phyloP scores from a whole-genome alignment of 2,797 vertebrate species.

The Sebastes diploproa region DNA sequence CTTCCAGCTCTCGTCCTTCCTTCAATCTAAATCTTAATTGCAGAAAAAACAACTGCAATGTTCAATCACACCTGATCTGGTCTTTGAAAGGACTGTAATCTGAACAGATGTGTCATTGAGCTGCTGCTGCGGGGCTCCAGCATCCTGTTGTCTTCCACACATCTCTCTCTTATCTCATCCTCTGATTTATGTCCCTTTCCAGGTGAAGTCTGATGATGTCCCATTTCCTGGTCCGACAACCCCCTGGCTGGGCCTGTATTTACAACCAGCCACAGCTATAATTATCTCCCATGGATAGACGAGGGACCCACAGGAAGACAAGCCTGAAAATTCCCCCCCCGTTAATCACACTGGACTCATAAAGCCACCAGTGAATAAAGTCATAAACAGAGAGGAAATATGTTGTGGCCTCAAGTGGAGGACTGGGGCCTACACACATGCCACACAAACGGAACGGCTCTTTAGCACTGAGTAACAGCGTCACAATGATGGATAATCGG shows the following conservation, averaged over 20 bases:
- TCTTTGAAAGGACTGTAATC: background rate
- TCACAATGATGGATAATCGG: slow-evolving; percentile 62
- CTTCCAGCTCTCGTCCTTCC: background rate
- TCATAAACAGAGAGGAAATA: slow-evolving; percentile 63
- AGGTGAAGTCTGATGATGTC: slow-evolving; percentile 71
- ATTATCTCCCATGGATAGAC: slow-evolving; percentile 71
- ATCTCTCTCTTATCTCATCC: slow-evolving; percentile 67
- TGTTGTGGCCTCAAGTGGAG: slow-evolving; percentile 40
- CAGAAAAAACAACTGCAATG: background rate
- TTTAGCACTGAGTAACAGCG: slow-evolving; percentile 52
- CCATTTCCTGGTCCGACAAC: slow-evolving; percentile 62
- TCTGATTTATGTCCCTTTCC: slow-evolving; percentile 65
- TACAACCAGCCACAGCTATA: slow-evolving; percentile 67
- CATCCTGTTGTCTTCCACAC: slow-evolving; percentile 61
- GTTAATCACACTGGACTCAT: slow-evolving; percentile 76
- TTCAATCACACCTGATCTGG: background rate
- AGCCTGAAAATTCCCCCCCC: slow-evolving; percentile 39
- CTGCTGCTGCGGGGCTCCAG: slow-evolving; percentile 19
- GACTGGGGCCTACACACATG: slow-evolving; percentile 5
- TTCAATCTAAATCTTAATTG: background rate
- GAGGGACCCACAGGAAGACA: slow-evolving; percentile 62
- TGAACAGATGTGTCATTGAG: slow-evolving; percentile 41
- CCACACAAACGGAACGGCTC: slow-evolving; percentile 40
- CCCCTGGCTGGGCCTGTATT: slow-evolving; percentile 53
- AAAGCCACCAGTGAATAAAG: slow-evolving; percentile 67